A percentile compares a stretch with the other conserved stretches of the same genome.
These are phyloP conservation scores for Lamellibrachia luymesi DNA, from an alignment of 1,140 invertebrate genomes.

Conservation along the genomic window DNA sequence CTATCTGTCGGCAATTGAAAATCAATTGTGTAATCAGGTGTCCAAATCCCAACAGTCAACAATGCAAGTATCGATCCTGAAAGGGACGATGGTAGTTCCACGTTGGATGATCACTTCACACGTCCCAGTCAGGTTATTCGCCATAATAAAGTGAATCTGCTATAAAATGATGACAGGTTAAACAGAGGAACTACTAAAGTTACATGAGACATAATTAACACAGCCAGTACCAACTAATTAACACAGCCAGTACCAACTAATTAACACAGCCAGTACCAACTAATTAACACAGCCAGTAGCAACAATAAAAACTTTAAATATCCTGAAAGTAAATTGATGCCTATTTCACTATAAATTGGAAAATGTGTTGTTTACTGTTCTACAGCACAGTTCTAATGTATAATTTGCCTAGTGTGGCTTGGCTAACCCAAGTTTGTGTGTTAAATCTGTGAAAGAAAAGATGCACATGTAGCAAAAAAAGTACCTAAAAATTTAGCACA, in stretches of 20 bases:
- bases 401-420: neutral
- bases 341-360: neutral
- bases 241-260: neutral
- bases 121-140: neutral
- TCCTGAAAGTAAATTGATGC: neutral
- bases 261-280: neutral
- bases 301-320: neutral
- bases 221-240: neutral
- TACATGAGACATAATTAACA: neutral
- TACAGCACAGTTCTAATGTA: neutral
- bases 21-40: neutral
- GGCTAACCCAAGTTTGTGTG: neutral
- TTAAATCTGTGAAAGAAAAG: neutral
- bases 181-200: neutral
- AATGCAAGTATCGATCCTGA: neutral
- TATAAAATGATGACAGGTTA: neutral
- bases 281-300: neutral
- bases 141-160: neutral
- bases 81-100: neutral
- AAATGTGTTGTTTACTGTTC: neutral
- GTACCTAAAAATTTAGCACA: neutral
- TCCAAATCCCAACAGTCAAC: neutral
- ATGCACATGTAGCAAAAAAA: neutral
- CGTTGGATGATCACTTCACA: neutral
- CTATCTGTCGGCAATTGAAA: neutral